Evolutionary conservation across 2,888 invertebrate genomes (phyloP), one percentile per base, ranked within the genome.

Genomic region (Tetrapedia diversipes): DNA sequence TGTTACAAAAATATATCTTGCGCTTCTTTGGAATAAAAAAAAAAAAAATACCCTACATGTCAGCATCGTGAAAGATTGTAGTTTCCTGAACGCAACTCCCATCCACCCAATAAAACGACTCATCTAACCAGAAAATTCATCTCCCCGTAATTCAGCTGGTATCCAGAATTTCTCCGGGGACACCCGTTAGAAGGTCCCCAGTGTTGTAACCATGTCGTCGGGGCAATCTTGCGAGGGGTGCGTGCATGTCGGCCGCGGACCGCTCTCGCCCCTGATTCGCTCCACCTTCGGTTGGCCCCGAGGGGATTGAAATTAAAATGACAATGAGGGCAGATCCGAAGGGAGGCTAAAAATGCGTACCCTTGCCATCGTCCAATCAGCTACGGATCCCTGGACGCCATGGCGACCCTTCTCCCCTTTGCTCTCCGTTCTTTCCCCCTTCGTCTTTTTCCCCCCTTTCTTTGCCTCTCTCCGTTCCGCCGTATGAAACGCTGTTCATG

Each of bases 301-400:
- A 81, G 87, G 85, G 88, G 89, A 88, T 90, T 89, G 89, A 90
- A 90, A 91, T 91, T 90, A 91, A 90, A 91, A 91, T 91, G 91
- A 91, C 91, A 91, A 91, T 88, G 88, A 90, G 89, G 89, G 90
- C 88, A 89, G 89, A 89, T 87, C 87, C 87, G 86, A 87, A 88
- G 89, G 90, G 90, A 88, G 89, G 88, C 89, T 86, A 87, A 90
- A 90, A 90, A 88, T 84, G 87, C 88, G 89, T 88, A 88, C 87
- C 87, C 87, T 85, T 84, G 79, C 86, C 83, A 83, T 64, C 88
- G 86, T 81, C 91, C 91, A 91, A 91, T 91, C 91, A 86, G 85
- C 85, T 84, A 74, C 85, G 82, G 78, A 80, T 86, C 81, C 81
- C 78, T 82, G 83, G 89, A 86, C 88, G 90, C 91, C 90, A 90